Evolutionary conservation across 2,888 invertebrate genomes (phyloP).

Genomic region (Chloromyia formosa): DNA sequence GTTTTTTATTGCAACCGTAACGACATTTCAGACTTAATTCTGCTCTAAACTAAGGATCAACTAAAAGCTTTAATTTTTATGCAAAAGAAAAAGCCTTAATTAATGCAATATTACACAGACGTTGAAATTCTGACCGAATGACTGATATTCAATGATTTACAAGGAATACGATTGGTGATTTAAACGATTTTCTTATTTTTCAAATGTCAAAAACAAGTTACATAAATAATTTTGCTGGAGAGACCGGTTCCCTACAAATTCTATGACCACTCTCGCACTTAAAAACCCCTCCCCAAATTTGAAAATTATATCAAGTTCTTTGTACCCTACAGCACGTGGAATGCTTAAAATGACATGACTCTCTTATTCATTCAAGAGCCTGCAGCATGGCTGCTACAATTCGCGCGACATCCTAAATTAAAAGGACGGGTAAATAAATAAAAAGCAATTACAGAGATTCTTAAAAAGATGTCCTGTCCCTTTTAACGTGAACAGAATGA

Average conservation of each 20-base stretch:
- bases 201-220: not conserved
- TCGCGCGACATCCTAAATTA: conserved; percentile 44
- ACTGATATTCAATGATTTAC: too few relatives aligned
- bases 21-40: too few relatives aligned
- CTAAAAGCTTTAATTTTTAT: too few relatives aligned
- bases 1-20: too few relatives aligned
- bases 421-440: conserved; percentile 50
- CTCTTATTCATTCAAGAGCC: too few relatives aligned
- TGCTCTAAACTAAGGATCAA: too few relatives aligned
- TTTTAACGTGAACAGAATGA: conserved; percentile 30
- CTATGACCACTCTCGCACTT: not conserved
- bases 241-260: not conserved
- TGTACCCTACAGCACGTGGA: too few relatives aligned
- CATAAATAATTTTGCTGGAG: not conserved
- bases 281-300: not conserved
- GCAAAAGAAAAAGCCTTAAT: too few relatives aligned
- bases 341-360: too few relatives aligned
- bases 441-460: conserved; percentile 49
- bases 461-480: conserved; percentile 44
- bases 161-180: too few relatives aligned
- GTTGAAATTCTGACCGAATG: too few relatives aligned
- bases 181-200: not conserved
- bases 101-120: too few relatives aligned
- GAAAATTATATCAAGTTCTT: not conserved
- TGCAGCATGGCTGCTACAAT: not conserved